Percentiles rank a stretch among this genome's conserved stretches.
phyloP scores from a whole-genome alignment of 2,888 invertebrate genomes.

The Podotricha telesiphe region DNA sequence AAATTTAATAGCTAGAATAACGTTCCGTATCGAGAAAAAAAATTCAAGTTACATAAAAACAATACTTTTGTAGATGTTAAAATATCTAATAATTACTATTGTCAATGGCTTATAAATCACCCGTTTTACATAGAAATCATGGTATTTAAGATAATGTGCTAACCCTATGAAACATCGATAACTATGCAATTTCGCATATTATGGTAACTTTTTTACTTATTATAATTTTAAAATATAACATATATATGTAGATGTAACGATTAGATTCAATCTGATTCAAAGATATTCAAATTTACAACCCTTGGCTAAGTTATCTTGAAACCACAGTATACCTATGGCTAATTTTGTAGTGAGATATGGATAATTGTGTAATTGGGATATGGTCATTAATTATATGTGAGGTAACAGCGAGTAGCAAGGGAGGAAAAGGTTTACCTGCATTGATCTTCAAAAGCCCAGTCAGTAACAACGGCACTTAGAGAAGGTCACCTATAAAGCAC shows the following conservation, averaged over 20 bases:
- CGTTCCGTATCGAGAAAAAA: neutral
- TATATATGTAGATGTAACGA: too few relatives aligned
- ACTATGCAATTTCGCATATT: neutral
- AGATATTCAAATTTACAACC: too few relatives aligned
- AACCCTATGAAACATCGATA: neutral
- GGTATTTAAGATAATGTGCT: neutral
- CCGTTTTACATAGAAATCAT: neutral
- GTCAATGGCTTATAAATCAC: neutral
- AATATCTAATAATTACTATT: neutral
- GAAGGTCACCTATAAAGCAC: neutral
- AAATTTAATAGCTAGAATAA: neutral
- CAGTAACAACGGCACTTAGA: neutral
- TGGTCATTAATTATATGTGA: too few relatives aligned
- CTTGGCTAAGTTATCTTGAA: too few relatives aligned
- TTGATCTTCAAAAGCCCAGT: neutral
- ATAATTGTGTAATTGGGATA: too few relatives aligned
- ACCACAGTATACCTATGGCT: too few relatives aligned
- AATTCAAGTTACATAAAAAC: neutral
- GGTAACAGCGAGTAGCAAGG: neutral
- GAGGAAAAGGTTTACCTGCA: neutral
- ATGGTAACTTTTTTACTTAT: neutral
- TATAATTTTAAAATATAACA: too few relatives aligned
- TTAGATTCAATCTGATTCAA: too few relatives aligned
- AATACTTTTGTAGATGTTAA: neutral
- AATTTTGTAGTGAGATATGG: neutral